Conservation (phyloP, 2,888 invertebrate genomes). For the Anthophora plumipes region DNA sequence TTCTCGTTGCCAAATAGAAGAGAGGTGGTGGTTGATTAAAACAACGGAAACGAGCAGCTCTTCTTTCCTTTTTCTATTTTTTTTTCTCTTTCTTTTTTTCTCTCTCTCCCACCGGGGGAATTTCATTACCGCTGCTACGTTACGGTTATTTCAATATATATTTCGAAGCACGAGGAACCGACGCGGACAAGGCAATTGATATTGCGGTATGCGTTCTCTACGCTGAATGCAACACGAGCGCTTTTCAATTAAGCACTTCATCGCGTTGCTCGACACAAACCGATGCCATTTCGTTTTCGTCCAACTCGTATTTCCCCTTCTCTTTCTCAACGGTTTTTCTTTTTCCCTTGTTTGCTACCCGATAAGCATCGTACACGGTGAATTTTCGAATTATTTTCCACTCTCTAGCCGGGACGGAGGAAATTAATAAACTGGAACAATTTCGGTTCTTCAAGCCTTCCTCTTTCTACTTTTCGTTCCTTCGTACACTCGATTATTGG, state of each 20-base stretch:
- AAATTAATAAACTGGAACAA: slow-evolving; percentile 8
- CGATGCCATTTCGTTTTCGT: slow-evolving; percentile 14
- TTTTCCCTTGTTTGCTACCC: no score
- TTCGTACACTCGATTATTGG: not conserved
- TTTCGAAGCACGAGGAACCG: not conserved
- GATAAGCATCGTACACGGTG: slow-evolving; percentile 2
- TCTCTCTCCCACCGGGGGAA: not conserved
- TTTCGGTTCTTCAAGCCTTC: not conserved
- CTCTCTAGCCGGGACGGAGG: no score
- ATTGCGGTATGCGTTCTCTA: slow-evolving; percentile 36
- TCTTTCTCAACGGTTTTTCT: no score
- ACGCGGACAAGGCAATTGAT: slow-evolving; percentile 39
- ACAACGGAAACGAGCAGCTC: not conserved
- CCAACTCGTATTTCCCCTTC: slow-evolving; percentile 12
- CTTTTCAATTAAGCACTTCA: slow-evolving; percentile 57
- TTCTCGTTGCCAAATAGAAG: not conserved
- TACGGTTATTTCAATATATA: slow-evolving; percentile 32
- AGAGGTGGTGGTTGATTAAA: not conserved
- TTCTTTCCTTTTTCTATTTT: no score
- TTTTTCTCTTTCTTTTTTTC: no score
- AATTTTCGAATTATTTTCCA: slow-evolving; percentile 6
- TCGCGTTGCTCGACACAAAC: slow-evolving; percentile 36
- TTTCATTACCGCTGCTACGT: slow-evolving; percentile 29
- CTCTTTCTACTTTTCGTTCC: no score
- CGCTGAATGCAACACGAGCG: slow-evolving; percentile 15